phyloP scores from a whole-genome alignment of 2,113 vertebrate species.

The Diadophis punctatus region DNA sequence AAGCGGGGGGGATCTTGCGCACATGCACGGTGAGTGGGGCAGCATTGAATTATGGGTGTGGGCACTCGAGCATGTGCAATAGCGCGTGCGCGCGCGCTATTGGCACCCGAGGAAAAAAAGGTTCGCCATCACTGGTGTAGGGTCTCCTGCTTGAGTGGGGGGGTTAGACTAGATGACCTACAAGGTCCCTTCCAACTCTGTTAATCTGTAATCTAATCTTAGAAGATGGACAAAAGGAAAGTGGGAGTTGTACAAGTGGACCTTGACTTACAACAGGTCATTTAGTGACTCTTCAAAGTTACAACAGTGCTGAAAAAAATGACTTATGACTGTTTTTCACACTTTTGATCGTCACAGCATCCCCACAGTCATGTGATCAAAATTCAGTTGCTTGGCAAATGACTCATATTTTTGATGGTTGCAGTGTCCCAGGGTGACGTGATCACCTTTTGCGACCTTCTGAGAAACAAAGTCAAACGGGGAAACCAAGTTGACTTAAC shows the following conservation, averaged over 20 bases:
- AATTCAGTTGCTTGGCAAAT: background rate
- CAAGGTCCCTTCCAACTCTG: no score
- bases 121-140: no score
- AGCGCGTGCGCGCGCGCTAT: no score
- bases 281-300: background rate
- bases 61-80: no score
- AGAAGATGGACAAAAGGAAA: background rate
- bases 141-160: no score
- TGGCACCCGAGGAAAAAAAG: no score
- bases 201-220: background rate
- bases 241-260: background rate
- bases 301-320: background rate
- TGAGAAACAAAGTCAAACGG: background rate
- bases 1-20: no score
- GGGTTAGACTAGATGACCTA: no score
- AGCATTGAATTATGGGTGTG: no score
- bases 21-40: no score
- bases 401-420: background rate
- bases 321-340: background rate
- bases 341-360: background rate
- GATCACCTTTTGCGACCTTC: background rate
- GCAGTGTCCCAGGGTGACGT: background rate
- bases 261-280: background rate
- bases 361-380: background rate
- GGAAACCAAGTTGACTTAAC: background rate